Conservation (phyloP, 2,113 vertebrate genomes). For the Melierax canorus region DNA sequence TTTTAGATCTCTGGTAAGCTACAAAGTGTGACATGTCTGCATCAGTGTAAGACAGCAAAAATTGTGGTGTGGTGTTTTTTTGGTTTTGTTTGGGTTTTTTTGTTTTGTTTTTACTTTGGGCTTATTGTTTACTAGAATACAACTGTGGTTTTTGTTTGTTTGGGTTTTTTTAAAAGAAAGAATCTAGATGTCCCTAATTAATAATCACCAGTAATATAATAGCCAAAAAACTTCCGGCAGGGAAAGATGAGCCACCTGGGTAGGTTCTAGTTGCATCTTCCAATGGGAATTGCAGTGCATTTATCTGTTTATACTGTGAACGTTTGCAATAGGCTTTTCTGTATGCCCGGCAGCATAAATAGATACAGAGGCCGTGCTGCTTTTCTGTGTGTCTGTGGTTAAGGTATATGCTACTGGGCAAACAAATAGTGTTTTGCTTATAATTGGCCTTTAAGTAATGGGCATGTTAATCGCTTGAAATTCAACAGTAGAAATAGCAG, state of each 20-base stretch:
- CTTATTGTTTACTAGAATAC: background rate
- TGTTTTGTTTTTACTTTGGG: background rate
- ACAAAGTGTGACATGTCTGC: background rate
- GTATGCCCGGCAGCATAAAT: background rate
- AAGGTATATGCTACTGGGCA: background rate
- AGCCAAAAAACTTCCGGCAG: background rate
- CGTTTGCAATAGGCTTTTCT: background rate
- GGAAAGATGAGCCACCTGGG: background rate
- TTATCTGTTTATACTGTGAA: background rate
- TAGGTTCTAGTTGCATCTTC: background rate
- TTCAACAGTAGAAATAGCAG: background rate
- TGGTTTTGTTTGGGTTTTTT: no score
- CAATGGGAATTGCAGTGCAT: background rate
- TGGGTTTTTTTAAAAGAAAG: background rate
- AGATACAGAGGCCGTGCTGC: background rate
- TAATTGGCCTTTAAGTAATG: background rate
- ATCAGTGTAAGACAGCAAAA: background rate
- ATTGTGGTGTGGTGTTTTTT: no score
- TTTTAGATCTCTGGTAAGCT: background rate
- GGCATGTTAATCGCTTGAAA: background rate
- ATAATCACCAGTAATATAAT: background rate
- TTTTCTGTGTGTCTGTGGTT: background rate
- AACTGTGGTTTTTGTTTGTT: background rate
- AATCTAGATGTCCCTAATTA: background rate
- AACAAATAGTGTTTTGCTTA: background rate